Base-by-base conservation (phyloP, 2,797 vertebrate species). In the Anas capensis region DNA sequence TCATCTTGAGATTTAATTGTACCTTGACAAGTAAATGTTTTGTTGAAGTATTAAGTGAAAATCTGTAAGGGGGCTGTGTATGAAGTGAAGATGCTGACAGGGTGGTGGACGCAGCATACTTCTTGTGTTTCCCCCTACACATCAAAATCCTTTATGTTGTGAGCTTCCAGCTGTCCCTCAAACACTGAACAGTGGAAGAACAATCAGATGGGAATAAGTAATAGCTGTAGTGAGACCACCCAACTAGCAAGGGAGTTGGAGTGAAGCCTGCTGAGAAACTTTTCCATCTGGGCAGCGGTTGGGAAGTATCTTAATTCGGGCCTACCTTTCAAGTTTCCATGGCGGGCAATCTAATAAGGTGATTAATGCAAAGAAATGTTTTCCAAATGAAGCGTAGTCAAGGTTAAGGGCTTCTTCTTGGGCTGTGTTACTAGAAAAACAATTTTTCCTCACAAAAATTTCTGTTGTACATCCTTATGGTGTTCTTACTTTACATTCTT, bases 351-450 rank as follows among this genome's bases (percentile, higher is more conserved):
- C 14, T 86, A 72, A 34, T 44, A 36, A 4, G 11, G 49, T 75
- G 85, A 88, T 90, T 31, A 73, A 3, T 76, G 51, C 60, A 48
- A 79, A 87, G 66, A 84, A 91, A 16, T 27, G 60, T 49, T 57
- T 92, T 61, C 21, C 48, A 71, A 57, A 48, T 54, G 27, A 60
- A n/a, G 7, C 0, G 0, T 73, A 42, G 34, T 80, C 61, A 61
- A 79, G 42, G 58, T 72, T 93, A 33, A 38, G 31, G 40, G 44
- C 58, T 76, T 86, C 44, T 53, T 80, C 86, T 87, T 92, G 49
- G 62, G 83, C 19, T 44, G 12, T 21, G 6, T 71, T 51, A 36
- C 42, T 36, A 24, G n/a, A 80, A 92, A 71, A 93, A 42, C 34
- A 65, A 21, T 64, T 70, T 62, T 42, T 54, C 24, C 24, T 86